Evolutionary conservation across 2,113 vertebrate species (phyloP).

Genomic region (Lota lota): DNA sequence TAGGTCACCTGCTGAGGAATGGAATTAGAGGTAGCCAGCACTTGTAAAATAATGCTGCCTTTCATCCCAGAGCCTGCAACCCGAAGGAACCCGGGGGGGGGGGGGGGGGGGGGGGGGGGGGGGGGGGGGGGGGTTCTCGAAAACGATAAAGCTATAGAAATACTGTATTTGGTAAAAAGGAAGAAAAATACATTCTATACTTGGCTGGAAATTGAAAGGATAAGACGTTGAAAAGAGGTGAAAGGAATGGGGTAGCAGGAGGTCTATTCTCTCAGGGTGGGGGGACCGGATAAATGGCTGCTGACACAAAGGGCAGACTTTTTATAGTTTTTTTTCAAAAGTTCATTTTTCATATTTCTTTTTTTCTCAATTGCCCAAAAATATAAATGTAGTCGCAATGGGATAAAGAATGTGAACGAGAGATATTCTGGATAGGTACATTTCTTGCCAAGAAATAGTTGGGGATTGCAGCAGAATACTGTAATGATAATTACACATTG

Average conservation of each 20-base stretch:
- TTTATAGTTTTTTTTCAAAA: too few relatives aligned
- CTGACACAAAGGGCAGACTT: too few relatives aligned
- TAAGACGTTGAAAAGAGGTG: not conserved
- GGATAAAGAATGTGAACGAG: too few relatives aligned
- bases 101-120: too few relatives aligned
- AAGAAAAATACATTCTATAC: not conserved
- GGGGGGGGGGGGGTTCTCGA: not conserved
- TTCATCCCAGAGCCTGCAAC: not conserved
- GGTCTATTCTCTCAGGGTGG: too few relatives aligned
- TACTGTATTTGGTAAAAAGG: not conserved
- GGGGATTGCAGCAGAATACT: not conserved
- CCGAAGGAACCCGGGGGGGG: not conserved
- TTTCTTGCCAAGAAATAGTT: not conserved
- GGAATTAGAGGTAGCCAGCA: not conserved
- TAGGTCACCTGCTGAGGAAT: not conserved
- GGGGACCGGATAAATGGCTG: too few relatives aligned
- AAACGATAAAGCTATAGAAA: not conserved
- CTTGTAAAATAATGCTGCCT: not conserved
- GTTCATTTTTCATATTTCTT: too few relatives aligned
- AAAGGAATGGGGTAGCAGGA: not conserved
- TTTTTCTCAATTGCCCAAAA: too few relatives aligned
- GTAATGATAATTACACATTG: constrained; percentile 37
- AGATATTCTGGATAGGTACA: too few relatives aligned
- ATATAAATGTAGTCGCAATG: too few relatives aligned
- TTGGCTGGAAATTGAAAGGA: too few relatives aligned